Conservation (phyloP, 2,888 invertebrate species). For the Perithous albicinctus region DNA sequence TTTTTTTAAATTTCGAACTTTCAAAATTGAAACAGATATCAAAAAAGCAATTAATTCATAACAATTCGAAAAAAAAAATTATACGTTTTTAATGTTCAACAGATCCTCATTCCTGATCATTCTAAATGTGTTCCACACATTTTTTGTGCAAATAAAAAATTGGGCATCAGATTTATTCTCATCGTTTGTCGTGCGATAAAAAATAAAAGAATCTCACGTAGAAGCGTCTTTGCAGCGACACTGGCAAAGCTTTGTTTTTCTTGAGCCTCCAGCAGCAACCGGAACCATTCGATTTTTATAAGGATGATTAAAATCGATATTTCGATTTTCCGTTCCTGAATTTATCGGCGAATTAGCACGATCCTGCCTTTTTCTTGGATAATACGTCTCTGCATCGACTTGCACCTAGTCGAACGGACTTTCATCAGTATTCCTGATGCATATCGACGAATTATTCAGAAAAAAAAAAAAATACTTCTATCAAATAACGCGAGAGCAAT, state of each 20-base stretch:
- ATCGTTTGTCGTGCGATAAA: neutral
- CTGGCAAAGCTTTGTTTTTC: slow-evolving; percentile 11
- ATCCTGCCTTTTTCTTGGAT: neutral
- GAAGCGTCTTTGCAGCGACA: slow-evolving; percentile 31
- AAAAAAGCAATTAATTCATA: too few relatives aligned
- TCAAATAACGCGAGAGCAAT: neutral
- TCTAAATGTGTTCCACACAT: too few relatives aligned
- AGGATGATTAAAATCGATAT: slow-evolving; percentile 9
- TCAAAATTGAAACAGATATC: too few relatives aligned
- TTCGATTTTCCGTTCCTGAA: neutral
- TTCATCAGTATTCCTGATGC: slow-evolving; percentile 13
- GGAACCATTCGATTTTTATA: slow-evolving; percentile 8
- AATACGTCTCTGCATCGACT: neutral
- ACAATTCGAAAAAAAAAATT: too few relatives aligned
- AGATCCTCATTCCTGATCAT: too few relatives aligned
- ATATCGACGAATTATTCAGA: neutral
- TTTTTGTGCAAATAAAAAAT: too few relatives aligned
- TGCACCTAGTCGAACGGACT: slow-evolving; percentile 37
- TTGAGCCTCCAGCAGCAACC: neutral
- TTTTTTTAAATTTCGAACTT: too few relatives aligned
- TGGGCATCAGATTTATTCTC: neutral
- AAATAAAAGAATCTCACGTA: slow-evolving; percentile 32
- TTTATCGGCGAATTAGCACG: slow-evolving; percentile 18
- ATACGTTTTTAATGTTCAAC: too few relatives aligned
- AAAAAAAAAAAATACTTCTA: neutral